Base-by-base conservation (phyloP, 1,140 invertebrate species). In the Philopotamus ludificatus region DNA sequence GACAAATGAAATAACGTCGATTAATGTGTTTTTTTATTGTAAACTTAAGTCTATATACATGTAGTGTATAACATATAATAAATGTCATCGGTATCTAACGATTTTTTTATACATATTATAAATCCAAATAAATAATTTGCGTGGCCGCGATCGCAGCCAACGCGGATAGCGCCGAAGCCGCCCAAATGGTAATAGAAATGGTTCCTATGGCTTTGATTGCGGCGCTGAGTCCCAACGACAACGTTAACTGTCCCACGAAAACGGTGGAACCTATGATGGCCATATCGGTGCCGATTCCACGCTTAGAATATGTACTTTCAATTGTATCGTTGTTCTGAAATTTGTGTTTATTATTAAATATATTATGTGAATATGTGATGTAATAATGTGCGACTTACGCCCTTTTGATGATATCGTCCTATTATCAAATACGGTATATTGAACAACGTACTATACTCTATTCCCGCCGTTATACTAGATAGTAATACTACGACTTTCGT, bases 371-470 rank as follows among this genome's bases (percentile, higher is more conserved):
- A n/a, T n/a, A n/a, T n/a, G n/a, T n/a, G n/a, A 76, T 15, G 74
- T 74, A 1, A 26, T 41, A 1, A 28, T 10, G 15, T 62, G n/a
- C n/a, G n/a, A n/a, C n/a, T n/a, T n/a, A n/a, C 84, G 65, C 87
- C 85, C 15, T 83, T 84, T 12, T 87, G 84, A 73, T 94, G 91
- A 75, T 93, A 94, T 71, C 89, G 84, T 15, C 91, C 90, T 22
- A 94, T 84, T 23, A 94, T 73, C n/a, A 93, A 77, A 72, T 92
- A 93, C 12, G 92, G 91, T 84, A 94, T 91, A 0, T 91, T 94
- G 67, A 93, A 93, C 3, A 93, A 76, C 0, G 91, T 93, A 2
- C 91, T 89, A 73, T 93, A 94, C 84, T 93, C 90, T 18, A 93
- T 86, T 0, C 92, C 92, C 2, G 89, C 88, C 1, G 87, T 84